Evolutionary conservation across 2,797 vertebrate genomes (phyloP).

Genomic region (Hyperoplus lanceolatus): DNA sequence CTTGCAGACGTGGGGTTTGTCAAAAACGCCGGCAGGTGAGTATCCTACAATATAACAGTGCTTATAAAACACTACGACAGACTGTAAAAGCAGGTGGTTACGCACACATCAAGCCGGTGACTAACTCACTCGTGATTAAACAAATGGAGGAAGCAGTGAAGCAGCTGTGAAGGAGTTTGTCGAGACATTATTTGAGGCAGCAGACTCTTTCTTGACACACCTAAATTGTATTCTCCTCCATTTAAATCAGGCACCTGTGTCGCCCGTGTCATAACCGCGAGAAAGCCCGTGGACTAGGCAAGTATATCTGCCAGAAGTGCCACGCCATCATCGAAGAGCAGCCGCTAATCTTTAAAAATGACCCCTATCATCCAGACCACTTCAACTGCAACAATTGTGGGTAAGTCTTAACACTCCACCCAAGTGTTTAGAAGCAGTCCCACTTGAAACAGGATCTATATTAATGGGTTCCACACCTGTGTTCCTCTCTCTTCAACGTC

Average conservation of each 20-base stretch:
- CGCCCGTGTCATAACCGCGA: constrained; percentile 96
- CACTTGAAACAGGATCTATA: not conserved
- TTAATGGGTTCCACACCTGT: not conserved
- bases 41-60: constrained; percentile 46
- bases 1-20: constrained; percentile 98
- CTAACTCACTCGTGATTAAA: constrained; percentile 25
- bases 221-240: not conserved
- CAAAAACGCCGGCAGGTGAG: constrained; percentile 98
- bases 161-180: constrained; percentile 33
- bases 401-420: constrained; percentile 74
- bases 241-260: constrained; percentile 91
- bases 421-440: not conserved
- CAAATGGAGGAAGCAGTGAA: constrained; percentile 44
- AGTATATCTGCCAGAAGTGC: constrained; percentile 94
- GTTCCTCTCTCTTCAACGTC: not conserved
- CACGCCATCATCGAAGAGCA: constrained; percentile 98
- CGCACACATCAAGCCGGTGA: constrained; percentile 27
- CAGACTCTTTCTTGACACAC: constrained; percentile 17
- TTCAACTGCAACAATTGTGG: constrained; percentile 98
- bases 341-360: constrained; percentile 97
- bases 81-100: constrained; percentile 44
- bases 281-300: constrained; percentile 95
- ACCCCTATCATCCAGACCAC: constrained; percentile 98
- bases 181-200: constrained; percentile 18
- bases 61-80: constrained; percentile 51